Conservation (phyloP, 1,140 invertebrate species). For the Drosophila aff. region DNA sequence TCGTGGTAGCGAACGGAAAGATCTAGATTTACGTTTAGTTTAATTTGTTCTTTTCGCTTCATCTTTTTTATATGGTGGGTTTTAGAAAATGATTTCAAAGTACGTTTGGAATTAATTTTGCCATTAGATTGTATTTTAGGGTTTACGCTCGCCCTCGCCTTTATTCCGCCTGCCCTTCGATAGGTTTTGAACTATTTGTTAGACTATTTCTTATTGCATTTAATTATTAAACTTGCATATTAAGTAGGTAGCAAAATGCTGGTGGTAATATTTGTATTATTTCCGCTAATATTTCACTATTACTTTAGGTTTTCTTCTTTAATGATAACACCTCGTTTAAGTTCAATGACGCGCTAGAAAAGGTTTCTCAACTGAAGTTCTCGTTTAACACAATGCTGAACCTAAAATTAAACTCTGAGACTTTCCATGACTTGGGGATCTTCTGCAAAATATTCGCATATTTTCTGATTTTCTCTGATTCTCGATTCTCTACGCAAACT, state of each 20-base stretch:
- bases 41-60: constrained; percentile 22
- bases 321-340: constrained; percentile 7
- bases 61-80: constrained; percentile 58
- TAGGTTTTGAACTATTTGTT: constrained; percentile 65
- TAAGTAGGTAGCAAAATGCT: constrained; percentile 76
- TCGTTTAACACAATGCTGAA: constrained; percentile 31
- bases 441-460: constrained; percentile 1
- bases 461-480: constrained; percentile 19
- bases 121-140: constrained; percentile 15
- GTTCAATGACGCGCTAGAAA: constrained; percentile 64
- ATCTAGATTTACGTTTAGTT: constrained; percentile 24
- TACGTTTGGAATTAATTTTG: constrained; percentile 37
- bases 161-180: constrained; percentile 27
- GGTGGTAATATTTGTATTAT: constrained; percentile 77
- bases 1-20: constrained; percentile 24
- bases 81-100: constrained; percentile 70
- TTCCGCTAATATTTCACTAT: constrained; percentile 74
- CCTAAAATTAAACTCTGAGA: constrained; percentile 28
- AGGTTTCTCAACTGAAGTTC: constrained; percentile 18
- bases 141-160: constrained; percentile 23
- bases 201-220: constrained; percentile 49
- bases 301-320: constrained; percentile 50
- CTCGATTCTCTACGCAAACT: constrained; percentile 51
- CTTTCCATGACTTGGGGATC: constrained; percentile 43
- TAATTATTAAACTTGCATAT: constrained; percentile 65